Evolutionary conservation across 2,113 vertebrate genomes (phyloP), one percentile per base, ranked within the genome.

Genomic region (Uropsilus gracilis): DNA sequence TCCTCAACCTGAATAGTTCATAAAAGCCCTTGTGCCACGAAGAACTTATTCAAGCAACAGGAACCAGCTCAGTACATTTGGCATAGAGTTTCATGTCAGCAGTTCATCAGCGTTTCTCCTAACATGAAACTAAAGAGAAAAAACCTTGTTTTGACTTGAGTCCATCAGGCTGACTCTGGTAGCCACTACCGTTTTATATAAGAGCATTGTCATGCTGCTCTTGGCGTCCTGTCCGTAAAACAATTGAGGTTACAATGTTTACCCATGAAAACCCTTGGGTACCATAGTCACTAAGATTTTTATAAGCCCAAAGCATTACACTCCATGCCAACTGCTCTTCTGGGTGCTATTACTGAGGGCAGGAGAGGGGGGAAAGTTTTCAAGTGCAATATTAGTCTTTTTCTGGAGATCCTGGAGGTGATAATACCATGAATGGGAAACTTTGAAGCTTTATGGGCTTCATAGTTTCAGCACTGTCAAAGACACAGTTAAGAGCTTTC

Each of bases 311-410:
- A 69, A 92, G 69, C 82, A 78, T 83, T 73, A 75, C 57, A 92
- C 81, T 92, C 91, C 96, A 78, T 53, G 44, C 57, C 93, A 82
- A 80, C 86, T 96, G 89, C 92, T 95, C 91, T 92, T 91, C 84
- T 3, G 81, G 91, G 96, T 44, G 78, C 61, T 91, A n/a, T 97
- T 82, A 86, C 55, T 3, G 5, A 22, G 72, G 57, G 5, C 0
- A 13, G 59, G 80, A 46, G 8, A 0, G 4, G 59, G 82, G 48
- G 20, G 55, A 9, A 66, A 57, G 59, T 53, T 75, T 93, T 73
- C 83, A 82, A 80, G 48, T 57, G 8, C 76, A 90, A 34, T 89
- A 64, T 92, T 88, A 84, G 83, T 94, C 84, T 85, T 96, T 84
- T 75, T 78, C 42, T 64, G n/a, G 78, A 94, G 91, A n/a, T 91